A percentile compares a stretch with the other conserved stretches of the same genome.
These are phyloP conservation scores for Piezodorus guildinii DNA, from an alignment of 1,140 invertebrate species.

Conservation along the genomic window DNA sequence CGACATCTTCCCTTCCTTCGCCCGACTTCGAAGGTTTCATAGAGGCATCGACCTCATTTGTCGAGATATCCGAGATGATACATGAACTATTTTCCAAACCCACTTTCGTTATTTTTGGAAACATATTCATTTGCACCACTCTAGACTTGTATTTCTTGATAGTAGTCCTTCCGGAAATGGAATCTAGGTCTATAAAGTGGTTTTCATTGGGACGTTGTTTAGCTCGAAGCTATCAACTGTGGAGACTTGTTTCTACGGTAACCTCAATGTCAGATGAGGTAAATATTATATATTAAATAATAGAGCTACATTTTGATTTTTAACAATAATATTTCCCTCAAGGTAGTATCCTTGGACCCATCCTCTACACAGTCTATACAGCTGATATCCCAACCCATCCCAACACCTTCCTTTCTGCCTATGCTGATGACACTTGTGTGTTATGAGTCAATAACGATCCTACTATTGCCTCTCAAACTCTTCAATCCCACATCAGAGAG, in stretches of 20 bases:
- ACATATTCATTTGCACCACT: not conserved
- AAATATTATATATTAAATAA: too few relatives aligned
- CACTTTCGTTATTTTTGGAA: not conserved
- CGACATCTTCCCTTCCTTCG: not conserved
- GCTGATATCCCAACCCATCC: too few relatives aligned
- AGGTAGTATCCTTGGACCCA: too few relatives aligned
- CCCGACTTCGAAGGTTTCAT: not conserved
- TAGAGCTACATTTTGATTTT: too few relatives aligned
- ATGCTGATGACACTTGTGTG: too few relatives aligned
- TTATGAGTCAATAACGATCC: too few relatives aligned
- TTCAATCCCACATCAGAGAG: too few relatives aligned
- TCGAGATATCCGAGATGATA: not conserved
- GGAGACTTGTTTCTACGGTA: not conserved
- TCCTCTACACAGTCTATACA: too few relatives aligned
- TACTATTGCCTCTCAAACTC: too few relatives aligned
- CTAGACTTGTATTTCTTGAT: slow-evolving; percentile 1
- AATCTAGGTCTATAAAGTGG: not conserved
- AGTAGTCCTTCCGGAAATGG: not conserved
- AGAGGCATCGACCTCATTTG: not conserved
- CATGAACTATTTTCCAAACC: not conserved
- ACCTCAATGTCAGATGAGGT: not conserved
- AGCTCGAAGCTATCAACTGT: not conserved
- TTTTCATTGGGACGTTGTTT: not conserved
- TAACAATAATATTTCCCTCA: too few relatives aligned
- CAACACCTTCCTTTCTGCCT: too few relatives aligned